phyloP scores from a whole-genome alignment of 2,113 vertebrate genomes.

The Thymallus thymallus region DNA sequence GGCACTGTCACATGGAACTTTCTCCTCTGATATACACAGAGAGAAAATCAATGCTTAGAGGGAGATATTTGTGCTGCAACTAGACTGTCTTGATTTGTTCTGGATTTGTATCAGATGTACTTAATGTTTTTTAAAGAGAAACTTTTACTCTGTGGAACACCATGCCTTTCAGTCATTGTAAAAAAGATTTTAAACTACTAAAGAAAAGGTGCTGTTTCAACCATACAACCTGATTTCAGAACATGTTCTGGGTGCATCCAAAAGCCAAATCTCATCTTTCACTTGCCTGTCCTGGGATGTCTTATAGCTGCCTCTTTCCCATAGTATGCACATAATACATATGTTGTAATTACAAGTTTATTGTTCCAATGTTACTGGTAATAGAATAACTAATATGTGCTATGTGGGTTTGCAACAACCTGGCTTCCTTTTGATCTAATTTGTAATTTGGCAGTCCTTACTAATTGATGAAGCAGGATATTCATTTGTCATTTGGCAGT shows the following conservation, averaged over 20 bases:
- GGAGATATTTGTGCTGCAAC: slow-evolving; percentile 34
- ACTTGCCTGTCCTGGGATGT: slow-evolving; percentile 37
- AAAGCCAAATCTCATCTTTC: slow-evolving; percentile 36
- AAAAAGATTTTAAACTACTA: slow-evolving; percentile 12
- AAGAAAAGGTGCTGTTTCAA: slow-evolving; percentile 28
- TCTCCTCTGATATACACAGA: slow-evolving; percentile 20
- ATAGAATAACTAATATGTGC: slow-evolving; percentile 21
- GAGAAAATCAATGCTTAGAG: slow-evolving; percentile 13
- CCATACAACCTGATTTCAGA: slow-evolving; percentile 17
- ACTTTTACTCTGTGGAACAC: slow-evolving; percentile 1
- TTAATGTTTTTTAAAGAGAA: not conserved
- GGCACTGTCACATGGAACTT: slow-evolving; percentile 7
- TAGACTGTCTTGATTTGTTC: slow-evolving; percentile 37
- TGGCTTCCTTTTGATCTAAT: slow-evolving; percentile 31
- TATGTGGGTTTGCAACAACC: slow-evolving; percentile 28
- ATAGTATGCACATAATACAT: slow-evolving; percentile 28
- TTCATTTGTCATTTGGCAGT: slow-evolving; percentile 5
- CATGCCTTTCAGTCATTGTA: slow-evolving; percentile 1
- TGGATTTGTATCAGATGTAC: slow-evolving; percentile 38
- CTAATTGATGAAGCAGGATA: slow-evolving; percentile 23
- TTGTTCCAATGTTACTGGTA: slow-evolving; percentile 9
- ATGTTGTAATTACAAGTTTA: slow-evolving; percentile 8
- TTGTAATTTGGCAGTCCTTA: slow-evolving; percentile 8
- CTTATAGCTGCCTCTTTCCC: slow-evolving; percentile 14
- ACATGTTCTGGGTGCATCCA: not conserved